Percentiles rank a stretch among this genome's conserved stretches.
Evolutionary conservation across 2,888 invertebrate species (phyloP).

Genomic region (Brachypalpus laphriformis): DNA sequence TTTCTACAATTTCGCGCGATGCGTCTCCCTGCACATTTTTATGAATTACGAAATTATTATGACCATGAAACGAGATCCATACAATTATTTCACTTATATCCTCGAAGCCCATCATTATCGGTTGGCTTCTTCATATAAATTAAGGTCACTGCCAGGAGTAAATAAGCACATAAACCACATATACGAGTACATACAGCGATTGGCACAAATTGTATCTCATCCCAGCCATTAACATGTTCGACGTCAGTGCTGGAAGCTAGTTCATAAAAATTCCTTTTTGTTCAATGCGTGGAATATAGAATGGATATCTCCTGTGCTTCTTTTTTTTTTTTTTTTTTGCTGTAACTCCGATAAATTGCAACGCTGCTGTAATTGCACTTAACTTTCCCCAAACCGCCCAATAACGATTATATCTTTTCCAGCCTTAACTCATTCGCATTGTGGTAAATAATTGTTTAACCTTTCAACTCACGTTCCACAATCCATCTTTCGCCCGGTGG

Average conservation of each 20-base stretch:
- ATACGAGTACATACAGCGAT: slow-evolving; percentile 19
- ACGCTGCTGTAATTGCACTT: slow-evolving; percentile 66
- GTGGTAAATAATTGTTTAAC: slow-evolving; percentile 77
- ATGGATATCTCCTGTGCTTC: background rate
- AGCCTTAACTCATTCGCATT: slow-evolving; percentile 37
- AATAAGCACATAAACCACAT: background rate
- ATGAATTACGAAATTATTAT: slow-evolving; percentile 34
- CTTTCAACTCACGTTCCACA: slow-evolving; percentile 75
- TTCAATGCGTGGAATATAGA: slow-evolving; percentile 33
- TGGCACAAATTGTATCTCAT: slow-evolving; percentile 11
- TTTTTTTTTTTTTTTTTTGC: background rate
- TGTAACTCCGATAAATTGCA: slow-evolving; percentile 44
- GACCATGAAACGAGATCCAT: slow-evolving; percentile 46
- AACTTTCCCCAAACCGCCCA: slow-evolving; percentile 65
- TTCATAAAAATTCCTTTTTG: slow-evolving; percentile 52
- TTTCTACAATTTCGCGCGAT: background rate
- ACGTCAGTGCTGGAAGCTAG: slow-evolving; percentile 55
- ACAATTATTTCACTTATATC: slow-evolving; percentile 33
- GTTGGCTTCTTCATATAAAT: slow-evolving; percentile 44
- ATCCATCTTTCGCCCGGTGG: slow-evolving; percentile 27
- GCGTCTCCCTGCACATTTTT: background rate
- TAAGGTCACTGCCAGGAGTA: slow-evolving; percentile 43
- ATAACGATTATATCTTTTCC: slow-evolving; percentile 44
- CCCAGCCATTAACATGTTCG: slow-evolving; percentile 46
- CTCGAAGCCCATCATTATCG: slow-evolving; percentile 50